Conservation (phyloP, 2,888 invertebrate genomes). For the Eupeodes latifasciatus region DNA sequence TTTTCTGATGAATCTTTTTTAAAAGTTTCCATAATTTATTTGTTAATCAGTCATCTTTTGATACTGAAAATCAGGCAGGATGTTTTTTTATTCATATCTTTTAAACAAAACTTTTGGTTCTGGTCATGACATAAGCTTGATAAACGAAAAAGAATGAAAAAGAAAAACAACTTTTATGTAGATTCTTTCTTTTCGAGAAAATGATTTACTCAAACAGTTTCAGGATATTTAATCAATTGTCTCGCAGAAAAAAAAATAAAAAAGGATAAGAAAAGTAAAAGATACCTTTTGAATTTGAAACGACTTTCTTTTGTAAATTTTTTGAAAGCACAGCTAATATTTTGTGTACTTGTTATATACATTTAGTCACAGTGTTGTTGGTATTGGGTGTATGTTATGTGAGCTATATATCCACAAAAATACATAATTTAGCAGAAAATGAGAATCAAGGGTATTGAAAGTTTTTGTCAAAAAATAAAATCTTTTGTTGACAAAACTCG, state of each 20-base stretch:
- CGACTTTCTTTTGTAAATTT: slow-evolving; percentile 23
- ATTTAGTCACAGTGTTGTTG: background rate
- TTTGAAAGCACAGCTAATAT: slow-evolving; percentile 28
- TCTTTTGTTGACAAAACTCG: slow-evolving; percentile 49
- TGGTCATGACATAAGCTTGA: slow-evolving; percentile 31
- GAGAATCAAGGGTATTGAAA: slow-evolving; percentile 17
- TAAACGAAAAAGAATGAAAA: background rate
- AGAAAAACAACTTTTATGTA: background rate
- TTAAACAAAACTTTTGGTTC: slow-evolving; percentile 24
- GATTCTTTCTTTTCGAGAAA: slow-evolving; percentile 1
- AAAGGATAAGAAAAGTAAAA: background rate
- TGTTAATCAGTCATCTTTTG: slow-evolving; percentile 32
- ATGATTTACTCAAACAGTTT: slow-evolving; percentile 40
- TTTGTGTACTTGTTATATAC: background rate
- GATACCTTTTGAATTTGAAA: slow-evolving; percentile 14
- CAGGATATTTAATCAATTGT: slow-evolving; percentile 46
- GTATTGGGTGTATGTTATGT: background rate
- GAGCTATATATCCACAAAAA: too few relatives aligned
- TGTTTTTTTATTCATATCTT: background rate
- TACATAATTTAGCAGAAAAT: too few relatives aligned
- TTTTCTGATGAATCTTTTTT: background rate
- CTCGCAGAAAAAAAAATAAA: slow-evolving; percentile 17
- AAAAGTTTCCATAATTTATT: slow-evolving; percentile 27
- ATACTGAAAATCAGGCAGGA: background rate
- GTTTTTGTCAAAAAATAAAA: slow-evolving; percentile 37